Evolutionary conservation across 2,797 vertebrate species (phyloP).

Genomic region (Galago senegalensis): DNA sequence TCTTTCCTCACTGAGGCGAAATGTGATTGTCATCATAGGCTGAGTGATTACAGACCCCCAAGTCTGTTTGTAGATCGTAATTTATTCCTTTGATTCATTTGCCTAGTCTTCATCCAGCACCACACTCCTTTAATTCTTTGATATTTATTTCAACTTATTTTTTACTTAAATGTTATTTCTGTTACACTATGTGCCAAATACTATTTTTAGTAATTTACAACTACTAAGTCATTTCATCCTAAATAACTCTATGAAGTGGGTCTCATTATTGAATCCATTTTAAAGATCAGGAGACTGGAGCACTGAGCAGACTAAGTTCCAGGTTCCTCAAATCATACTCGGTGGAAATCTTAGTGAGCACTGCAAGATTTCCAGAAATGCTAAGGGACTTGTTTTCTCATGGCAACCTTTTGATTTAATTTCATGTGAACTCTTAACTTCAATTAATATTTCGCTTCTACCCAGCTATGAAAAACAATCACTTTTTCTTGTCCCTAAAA

Average conservation of each 20-base stretch:
- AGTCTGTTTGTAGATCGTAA: neutral
- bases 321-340: neutral
- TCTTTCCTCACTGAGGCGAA: neutral
- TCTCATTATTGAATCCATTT: neutral
- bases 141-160: slow-evolving; percentile 58
- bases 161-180: slow-evolving; percentile 57
- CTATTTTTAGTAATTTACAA: slow-evolving; percentile 33
- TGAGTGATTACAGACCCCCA: neutral
- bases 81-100: slow-evolving; percentile 54
- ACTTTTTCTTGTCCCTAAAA: neutral
- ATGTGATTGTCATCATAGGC: neutral
- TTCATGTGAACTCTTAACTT: slow-evolving; percentile 34
- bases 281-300: neutral
- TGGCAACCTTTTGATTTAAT: neutral
- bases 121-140: slow-evolving; percentile 3
- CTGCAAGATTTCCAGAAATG: neutral
- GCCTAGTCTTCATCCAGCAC: slow-evolving; percentile 63
- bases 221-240: slow-evolving; percentile 39
- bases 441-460: slow-evolving; percentile 6
- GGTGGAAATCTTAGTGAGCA: neutral
- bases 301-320: neutral
- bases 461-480: slow-evolving; percentile 7
- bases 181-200: neutral
- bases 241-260: neutral
- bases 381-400: neutral